Evolutionary conservation across 2,113 vertebrate genomes (phyloP).

Genomic region (Mungos mungo): DNA sequence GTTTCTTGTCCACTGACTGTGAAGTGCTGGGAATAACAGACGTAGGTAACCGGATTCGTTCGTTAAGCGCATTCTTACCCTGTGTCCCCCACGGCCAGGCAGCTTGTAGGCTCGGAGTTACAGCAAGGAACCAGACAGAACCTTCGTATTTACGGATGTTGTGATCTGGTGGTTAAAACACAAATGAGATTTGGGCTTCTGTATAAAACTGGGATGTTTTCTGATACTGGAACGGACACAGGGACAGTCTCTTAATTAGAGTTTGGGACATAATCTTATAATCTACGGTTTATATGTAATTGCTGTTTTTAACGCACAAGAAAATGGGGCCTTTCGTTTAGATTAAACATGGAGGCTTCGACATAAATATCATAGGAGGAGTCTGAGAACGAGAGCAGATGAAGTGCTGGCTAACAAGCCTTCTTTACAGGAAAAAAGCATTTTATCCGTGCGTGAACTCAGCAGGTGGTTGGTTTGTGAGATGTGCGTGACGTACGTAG

Average conservation of each 20-base stretch:
- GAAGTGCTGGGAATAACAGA: neutral
- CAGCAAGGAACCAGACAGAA: neutral
- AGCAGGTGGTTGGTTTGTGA: neutral
- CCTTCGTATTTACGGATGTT: neutral
- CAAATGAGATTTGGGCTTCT: neutral
- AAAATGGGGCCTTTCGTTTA: conserved; percentile 2
- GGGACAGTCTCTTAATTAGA: neutral
- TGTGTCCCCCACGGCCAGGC: neutral
- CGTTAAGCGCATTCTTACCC: neutral
- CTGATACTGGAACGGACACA: neutral
- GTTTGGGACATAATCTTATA: neutral
- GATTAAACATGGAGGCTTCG: neutral
- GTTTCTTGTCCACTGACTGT: neutral
- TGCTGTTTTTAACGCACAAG: conserved; percentile 34
- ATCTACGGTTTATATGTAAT: neutral
- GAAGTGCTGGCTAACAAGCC: neutral
- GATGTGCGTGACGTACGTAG: neutral
- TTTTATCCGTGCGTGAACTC: neutral
- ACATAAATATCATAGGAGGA: neutral
- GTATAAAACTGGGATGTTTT: neutral
- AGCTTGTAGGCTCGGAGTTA: neutral
- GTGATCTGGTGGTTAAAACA: neutral
- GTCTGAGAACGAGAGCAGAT: neutral
- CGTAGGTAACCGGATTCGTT: neutral
- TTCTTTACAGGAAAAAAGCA: neutral